Evolutionary conservation across 2,113 vertebrate genomes (phyloP).

Genomic region (Pelusios castaneus): DNA sequence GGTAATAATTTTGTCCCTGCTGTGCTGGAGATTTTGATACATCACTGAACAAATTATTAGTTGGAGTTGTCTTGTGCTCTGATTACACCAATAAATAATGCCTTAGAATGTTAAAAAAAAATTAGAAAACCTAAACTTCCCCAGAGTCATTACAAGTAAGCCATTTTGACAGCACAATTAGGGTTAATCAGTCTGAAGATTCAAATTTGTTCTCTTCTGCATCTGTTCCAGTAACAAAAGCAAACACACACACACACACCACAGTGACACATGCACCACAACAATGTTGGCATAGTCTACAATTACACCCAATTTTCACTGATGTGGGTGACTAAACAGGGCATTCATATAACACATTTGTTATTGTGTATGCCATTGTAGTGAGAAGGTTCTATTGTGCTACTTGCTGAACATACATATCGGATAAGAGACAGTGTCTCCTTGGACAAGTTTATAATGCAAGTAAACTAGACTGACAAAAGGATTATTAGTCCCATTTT

Average conservation of each 20-base stretch:
- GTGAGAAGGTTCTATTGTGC: neutral
- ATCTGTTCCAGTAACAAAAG: neutral
- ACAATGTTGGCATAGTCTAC: too few relatives aligned
- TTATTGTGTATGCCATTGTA: neutral
- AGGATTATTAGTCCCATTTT: neutral
- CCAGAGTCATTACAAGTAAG: neutral
- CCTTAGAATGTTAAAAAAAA: neutral
- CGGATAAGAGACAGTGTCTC: neutral
- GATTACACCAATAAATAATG: conserved; percentile 12
- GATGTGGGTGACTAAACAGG: neutral
- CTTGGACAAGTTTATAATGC: neutral
- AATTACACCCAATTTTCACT: neutral
- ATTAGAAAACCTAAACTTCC: neutral
- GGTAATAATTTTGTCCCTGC: neutral
- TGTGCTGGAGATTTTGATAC: neutral
- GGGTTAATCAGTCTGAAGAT: neutral
- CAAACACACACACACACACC: neutral
- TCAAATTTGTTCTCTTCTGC: neutral
- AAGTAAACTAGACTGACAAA: neutral
- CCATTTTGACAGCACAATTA: neutral
- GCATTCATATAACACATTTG: neutral
- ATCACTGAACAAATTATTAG: neutral
- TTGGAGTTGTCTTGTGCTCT: neutral
- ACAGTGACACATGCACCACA: neutral
- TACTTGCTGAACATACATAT: neutral